Percentiles rank a stretch among this genome's conserved stretches.
Conservation (phyloP, 2,888 invertebrate species). For the Mythimna lalbum region DNA sequence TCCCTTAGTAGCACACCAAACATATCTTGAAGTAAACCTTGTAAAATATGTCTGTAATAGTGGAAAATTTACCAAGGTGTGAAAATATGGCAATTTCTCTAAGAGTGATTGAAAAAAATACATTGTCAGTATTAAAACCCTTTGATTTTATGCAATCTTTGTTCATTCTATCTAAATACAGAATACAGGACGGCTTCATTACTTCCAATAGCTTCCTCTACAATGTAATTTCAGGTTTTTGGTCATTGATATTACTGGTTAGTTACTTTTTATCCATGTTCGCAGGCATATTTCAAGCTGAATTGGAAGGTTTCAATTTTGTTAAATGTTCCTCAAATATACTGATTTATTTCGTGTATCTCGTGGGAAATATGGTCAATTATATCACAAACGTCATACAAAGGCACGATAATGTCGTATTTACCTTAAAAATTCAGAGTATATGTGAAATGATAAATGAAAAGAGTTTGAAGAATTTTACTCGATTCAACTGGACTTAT, state of each 20-base stretch:
- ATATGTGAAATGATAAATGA: conserved; percentile 1
- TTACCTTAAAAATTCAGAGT: conserved; percentile 11
- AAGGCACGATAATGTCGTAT: conserved; percentile 1
- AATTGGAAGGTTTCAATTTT: not conserved
- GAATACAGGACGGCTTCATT: conserved; percentile 1
- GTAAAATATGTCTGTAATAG: not conserved
- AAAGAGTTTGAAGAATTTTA: not conserved
- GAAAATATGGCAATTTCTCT: not conserved
- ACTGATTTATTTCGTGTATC: not conserved
- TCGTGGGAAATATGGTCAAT: not conserved
- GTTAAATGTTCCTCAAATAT: not conserved
- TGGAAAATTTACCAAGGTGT: not conserved
- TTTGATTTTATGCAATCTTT: conserved; percentile 3
- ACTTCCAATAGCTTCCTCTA: conserved; percentile 5
- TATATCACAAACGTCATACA: conserved; percentile 4
- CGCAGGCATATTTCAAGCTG: too few relatives aligned
- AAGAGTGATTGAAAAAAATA: conserved; percentile 5
- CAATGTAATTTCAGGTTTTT: conserved; percentile 11
- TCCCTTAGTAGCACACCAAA: not conserved
- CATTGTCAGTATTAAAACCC: conserved; percentile 4
- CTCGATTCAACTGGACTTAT: conserved; percentile 3
- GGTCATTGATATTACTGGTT: not conserved
- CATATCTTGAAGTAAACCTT: not conserved
- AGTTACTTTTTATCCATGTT: not conserved
- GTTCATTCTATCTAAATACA: conserved; percentile 4